Base-by-base conservation (phyloP, 1,140 invertebrate genomes). In the Colletes latitarsis region DNA sequence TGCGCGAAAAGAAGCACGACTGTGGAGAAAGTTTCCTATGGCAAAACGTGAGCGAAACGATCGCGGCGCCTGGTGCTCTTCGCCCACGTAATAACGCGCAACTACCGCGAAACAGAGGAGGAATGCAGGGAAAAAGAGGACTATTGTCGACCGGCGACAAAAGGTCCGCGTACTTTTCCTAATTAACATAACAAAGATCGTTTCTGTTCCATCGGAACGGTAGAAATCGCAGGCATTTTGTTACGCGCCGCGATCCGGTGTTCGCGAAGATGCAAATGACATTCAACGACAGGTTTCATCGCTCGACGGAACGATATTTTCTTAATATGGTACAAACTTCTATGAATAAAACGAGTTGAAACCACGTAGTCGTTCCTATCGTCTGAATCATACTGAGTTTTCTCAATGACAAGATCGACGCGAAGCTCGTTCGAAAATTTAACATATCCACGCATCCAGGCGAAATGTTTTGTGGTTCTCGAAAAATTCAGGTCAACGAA, bases 131-230 rank as follows among this genome's bases (percentile, higher is more conserved):
- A 55, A 79, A 79, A 77, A 66, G 14, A 55, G 57, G 14, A 43
- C 46, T 8, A 64, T 64, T 63, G 53, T 75, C 55, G 30, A 17
- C 8, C 21, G 15, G 21, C 19, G 17, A 58, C 21, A 46, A 53
- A 53, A 73, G 41, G 19, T 41, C 39, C 39, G 30, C 30, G 14
- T 55, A 62, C 66, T 62, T 79, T 73, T 73, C 15, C 70, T 73
- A 79, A 72, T 79, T 79, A 80, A 17, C 70, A 67, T 80, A 60
- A 80, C 62, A 80, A 80, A 52, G 71, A 73, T 80, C 77, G 57
- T 17, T 9, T 58, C 70, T 66, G 70, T 60, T 21, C 62, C 0
- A 64, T 70, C 46, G 6, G 19, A 3, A 43, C 30, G 30, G 3
- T 9, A 41, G 21, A 68, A 41, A 53, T 15, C 39, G 57, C 15